Percentiles rank a stretch among this genome's conserved stretches.
phyloP scores from a whole-genome alignment of 1,140 invertebrate genomes.

The Trigoniulus corallinus region DNA sequence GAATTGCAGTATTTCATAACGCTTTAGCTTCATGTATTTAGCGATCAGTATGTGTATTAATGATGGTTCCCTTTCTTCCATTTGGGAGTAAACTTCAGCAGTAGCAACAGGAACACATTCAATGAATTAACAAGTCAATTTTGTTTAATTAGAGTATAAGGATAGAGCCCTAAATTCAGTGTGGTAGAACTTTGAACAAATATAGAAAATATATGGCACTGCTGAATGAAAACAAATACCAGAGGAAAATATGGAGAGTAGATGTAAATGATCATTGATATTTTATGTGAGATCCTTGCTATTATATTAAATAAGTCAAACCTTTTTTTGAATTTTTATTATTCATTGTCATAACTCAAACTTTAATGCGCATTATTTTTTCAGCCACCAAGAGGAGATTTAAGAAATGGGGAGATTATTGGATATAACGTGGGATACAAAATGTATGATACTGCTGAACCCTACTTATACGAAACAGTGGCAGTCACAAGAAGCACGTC shows the following conservation, averaged over 20 bases:
- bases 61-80: too few species aligned
- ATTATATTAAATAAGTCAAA: neutral
- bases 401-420: conserved; percentile 84
- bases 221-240: too few species aligned
- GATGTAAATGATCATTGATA: neutral
- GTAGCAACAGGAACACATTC: too few species aligned
- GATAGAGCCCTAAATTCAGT: too few species aligned
- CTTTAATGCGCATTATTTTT: neutral
- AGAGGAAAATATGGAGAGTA: neutral
- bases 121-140: too few species aligned
- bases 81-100: too few species aligned
- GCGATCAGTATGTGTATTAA: too few species aligned
- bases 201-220: too few species aligned
- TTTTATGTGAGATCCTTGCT: neutral
- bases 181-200: too few species aligned
- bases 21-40: too few species aligned
- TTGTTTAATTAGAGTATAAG: too few species aligned
- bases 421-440: conserved; percentile 48
- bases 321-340: neutral
- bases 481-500: neutral
- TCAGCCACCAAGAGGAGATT: conserved; percentile 61
- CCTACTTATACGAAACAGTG: conserved; percentile 19
- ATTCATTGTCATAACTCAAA: neutral
- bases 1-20: too few species aligned
- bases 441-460: conserved; percentile 22